Evolutionary conservation across 2,888 invertebrate genomes (phyloP), one percentile per base, ranked within the genome.

Genomic region (Dorcus parallelipipedus): DNA sequence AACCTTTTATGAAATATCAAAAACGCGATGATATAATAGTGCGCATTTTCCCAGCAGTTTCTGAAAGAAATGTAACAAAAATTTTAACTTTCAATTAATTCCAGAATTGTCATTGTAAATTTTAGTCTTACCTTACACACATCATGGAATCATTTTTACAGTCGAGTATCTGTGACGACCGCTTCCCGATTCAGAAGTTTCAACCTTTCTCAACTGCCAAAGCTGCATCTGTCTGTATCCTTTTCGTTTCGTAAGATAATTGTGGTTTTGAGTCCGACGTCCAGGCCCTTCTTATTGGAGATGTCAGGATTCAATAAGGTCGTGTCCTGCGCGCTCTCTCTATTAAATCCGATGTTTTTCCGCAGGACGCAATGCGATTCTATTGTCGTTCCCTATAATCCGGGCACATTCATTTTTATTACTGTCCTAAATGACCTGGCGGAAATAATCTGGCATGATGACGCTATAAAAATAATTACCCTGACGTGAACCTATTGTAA

Each of bases 351-450:
- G 3, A 70, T 71, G 56, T 69, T 68, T 56, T 72, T 72, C 43
- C 74, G 61, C 60, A 73, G 73, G 14, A 72, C 66, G 58, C 72
- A 73, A 26, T 69, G 68, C 10, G 67, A 65, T 6, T 73, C 73
- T 43, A 72, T 52, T 8, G 65, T 67, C 10, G 71, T 73, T 14
- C 71, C 71, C 73, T 73, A 47, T 33, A 33, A 33, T 33, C 26
- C 26, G 26, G 26, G 26, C 26, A 33, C 26, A 33, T 33, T 33
- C 26, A 33, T 33, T 33, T 33, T 33, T 33, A 33, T 33, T 33
- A 33, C 26, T 33, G 26, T 33, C 26, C 26, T 33, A 33, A 33
- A 33, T 33, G 26, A 33, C 26, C 26, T 33, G 26, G 26, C 26
- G 26, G 26, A 33, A 33, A 33, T 33, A 33, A 33, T 33, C 26